Percentiles rank a stretch among this genome's conserved stretches.
phyloP scores from a whole-genome alignment of 2,888 invertebrate genomes.

The Rotaria magnacalcarata region DNA sequence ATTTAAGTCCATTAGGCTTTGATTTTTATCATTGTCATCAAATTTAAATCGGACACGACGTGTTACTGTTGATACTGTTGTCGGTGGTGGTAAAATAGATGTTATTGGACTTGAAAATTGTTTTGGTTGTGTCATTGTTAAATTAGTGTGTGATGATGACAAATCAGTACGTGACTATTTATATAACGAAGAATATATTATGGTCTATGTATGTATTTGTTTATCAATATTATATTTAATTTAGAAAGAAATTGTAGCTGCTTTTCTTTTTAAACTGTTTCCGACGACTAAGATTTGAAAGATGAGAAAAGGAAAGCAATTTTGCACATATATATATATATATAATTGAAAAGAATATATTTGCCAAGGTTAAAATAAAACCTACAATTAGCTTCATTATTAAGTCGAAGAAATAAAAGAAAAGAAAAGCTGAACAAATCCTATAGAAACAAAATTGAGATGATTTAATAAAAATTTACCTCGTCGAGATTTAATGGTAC shows the following conservation, averaged over 20 bases:
- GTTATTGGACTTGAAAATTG: neutral
- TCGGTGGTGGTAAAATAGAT: neutral
- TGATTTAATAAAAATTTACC: neutral
- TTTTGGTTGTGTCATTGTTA: neutral
- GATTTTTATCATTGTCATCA: neutral
- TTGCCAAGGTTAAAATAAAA: neutral
- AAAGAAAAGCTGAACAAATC: neutral
- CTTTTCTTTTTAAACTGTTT: too few relatives aligned
- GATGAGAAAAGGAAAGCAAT: neutral
- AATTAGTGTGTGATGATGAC: neutral
- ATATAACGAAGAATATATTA: neutral
- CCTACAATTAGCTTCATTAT: neutral
- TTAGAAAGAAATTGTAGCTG: neutral
- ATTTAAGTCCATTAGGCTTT: neutral
- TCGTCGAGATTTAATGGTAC: neutral
- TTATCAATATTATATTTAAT: neutral
- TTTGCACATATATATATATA: neutral
- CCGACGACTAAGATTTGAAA: too few relatives aligned
- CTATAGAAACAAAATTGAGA: too few relatives aligned
- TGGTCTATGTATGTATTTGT: neutral
- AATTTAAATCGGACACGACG: slow-evolving; percentile 20
- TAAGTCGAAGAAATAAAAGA: neutral
- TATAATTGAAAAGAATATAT: neutral
- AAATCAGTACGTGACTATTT: neutral
- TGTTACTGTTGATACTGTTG: neutral